Evolutionary conservation across 2,888 invertebrate species (phyloP), one percentile per base, ranked within the genome.

Genomic region (Anorthoa munda): DNA sequence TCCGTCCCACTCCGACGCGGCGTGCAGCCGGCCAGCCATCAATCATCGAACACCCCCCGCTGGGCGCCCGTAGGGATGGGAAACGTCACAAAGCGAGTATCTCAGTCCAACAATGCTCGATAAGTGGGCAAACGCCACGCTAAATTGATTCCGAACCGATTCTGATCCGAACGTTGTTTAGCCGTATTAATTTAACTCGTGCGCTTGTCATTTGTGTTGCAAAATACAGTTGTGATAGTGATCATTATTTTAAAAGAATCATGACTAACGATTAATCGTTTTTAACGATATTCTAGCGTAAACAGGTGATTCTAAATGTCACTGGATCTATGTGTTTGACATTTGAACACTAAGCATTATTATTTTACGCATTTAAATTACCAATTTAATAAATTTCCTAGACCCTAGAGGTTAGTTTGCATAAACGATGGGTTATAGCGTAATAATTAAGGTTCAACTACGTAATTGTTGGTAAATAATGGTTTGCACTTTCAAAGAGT

Each of bases 1-100:
- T 45, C 84, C 66, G 51, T 92, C 94, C 83, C 92, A 9, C 72
- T 95, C 90, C 4, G 77, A 76, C 94, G 74, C 88, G 90, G 86
- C 89, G 88, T 90, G 92, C 94, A 94, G 93, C 94, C 93, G 94
- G 92, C 94, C 92, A 90, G 94, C 95, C 93, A 96, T 96, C 96
- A 95, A 96, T 96, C 96, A 95, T 95, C 93, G 93, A 91, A 92
- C 93, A 93, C 95, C 95, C 95, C 96, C 96, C 94, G 95, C 93
- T 90, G 94, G 92, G 92, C 90, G 89, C 90, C 90, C 87, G 89
- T 95, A 95, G 96, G 94, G 96, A 93, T 95, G 96, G 94, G 95
- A 95, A 91, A 91, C 92, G 91, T 91, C 92, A 94, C 94, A 94
- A 94, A 92, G 93, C 92, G 86, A 92, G 92, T 93, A 92, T 94